Conservation (phyloP, 2,888 invertebrate genomes). For the Leucophora obtusa region DNA sequence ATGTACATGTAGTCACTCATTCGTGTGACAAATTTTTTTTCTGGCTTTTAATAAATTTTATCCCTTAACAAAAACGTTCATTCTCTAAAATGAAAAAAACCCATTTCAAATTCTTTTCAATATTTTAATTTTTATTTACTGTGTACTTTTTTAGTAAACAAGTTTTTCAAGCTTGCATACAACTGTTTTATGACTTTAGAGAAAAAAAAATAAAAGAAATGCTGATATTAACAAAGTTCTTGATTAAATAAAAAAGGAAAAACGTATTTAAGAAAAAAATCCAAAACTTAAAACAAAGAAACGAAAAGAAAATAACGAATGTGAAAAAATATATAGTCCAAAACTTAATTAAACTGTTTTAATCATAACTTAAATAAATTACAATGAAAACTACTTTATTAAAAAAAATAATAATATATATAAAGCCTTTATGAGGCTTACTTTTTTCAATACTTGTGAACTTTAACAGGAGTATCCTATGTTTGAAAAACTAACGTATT, state of each 20-base stretch:
- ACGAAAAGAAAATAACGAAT: slow-evolving; percentile 11
- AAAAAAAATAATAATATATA: not conserved
- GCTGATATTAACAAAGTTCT: slow-evolving; percentile 25
- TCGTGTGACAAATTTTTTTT: too few relatives aligned
- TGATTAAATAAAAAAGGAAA: slow-evolving; percentile 3
- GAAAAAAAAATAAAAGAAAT: slow-evolving; percentile 15
- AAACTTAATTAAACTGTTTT: slow-evolving; percentile 35
- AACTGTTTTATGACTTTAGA: slow-evolving; percentile 24
- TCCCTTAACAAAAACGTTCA: too few relatives aligned
- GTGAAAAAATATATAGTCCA: slow-evolving; percentile 16
- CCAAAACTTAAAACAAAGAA: slow-evolving; percentile 21
- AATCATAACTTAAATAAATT: slow-evolving; percentile 22
- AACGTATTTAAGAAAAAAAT: not conserved
- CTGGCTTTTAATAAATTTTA: too few relatives aligned
- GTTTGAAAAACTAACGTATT: too few relatives aligned
- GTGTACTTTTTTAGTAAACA: slow-evolving; percentile 35
- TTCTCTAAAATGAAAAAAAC: not conserved
- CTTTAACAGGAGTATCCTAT: too few relatives aligned
- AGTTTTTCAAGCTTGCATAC: slow-evolving; percentile 29
- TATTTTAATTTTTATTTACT: slow-evolving; percentile 35
- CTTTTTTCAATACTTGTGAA: too few relatives aligned
- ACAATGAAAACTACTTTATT: slow-evolving; percentile 42
- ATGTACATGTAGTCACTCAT: too few relatives aligned
- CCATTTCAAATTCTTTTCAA: slow-evolving; percentile 35
- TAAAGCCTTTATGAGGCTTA: too few relatives aligned